phyloP scores from a whole-genome alignment of 2,797 vertebrate genomes.

The Chloroceryle amazona region DNA sequence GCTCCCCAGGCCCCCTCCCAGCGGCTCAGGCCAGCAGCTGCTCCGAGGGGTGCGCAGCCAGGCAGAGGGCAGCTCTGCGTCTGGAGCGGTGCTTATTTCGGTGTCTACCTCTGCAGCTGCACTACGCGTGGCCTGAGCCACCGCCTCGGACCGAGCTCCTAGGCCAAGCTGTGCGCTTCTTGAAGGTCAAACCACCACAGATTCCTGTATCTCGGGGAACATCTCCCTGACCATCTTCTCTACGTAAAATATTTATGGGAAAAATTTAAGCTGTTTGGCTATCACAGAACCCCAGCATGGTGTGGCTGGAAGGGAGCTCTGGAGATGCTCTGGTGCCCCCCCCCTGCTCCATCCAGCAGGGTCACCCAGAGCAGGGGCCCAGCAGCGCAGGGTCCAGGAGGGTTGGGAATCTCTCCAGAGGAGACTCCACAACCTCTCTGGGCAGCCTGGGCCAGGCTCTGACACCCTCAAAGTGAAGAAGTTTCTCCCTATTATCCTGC shows the following conservation, averaged over 20 bases:
- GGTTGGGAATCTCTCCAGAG: too few relatives aligned
- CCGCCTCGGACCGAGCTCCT: too few relatives aligned
- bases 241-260: not conserved
- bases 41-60: not conserved
- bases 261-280: not conserved
- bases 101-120: not conserved
- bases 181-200: not conserved
- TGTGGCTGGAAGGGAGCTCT: not conserved
- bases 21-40: not conserved
- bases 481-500: not conserved
- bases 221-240: not conserved
- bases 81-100: not conserved
- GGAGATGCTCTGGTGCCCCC: too few relatives aligned
- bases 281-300: not conserved
- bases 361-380: too few relatives aligned
- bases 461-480: not conserved
- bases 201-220: not conserved
- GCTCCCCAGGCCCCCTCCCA: not conserved
- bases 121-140: accelerated
- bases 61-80: not conserved
- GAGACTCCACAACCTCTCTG: too few relatives aligned
- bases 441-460: too few relatives aligned
- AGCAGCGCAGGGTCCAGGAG: too few relatives aligned
- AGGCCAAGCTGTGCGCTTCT: accelerated
- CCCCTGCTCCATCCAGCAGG: too few relatives aligned